Percentiles rank a stretch among this genome's conserved stretches.
Evolutionary conservation across 2,797 vertebrate genomes (phyloP).

Genomic region (Toxotes lorentzi): DNA sequence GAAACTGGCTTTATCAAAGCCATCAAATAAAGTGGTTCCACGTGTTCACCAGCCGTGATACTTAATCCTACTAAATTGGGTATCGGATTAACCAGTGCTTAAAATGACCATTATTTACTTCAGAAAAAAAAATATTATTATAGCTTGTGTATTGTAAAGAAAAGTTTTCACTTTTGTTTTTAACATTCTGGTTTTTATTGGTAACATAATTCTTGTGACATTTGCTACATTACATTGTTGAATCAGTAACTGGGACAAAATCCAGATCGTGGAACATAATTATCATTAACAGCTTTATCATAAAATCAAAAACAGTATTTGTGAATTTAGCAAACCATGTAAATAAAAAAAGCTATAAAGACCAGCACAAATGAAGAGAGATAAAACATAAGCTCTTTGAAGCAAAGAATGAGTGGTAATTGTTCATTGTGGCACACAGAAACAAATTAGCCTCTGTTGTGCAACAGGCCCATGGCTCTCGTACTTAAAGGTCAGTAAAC

Average conservation of each 20-base stretch:
- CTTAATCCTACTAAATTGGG: neutral
- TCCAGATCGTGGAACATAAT: neutral
- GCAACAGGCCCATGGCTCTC: constrained; percentile 58
- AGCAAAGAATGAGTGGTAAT: constrained; percentile 22
- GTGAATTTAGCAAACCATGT: neutral
- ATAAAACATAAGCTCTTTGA: constrained; percentile 25
- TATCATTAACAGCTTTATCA: neutral
- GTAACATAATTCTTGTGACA: neutral
- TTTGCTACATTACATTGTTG: neutral
- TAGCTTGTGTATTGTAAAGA: neutral
- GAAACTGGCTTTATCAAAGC: constrained; percentile 7
- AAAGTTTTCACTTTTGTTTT: neutral
- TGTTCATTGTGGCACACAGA: constrained; percentile 24
- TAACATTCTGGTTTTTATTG: constrained; percentile 4
- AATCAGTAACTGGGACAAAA: neutral
- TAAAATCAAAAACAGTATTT: neutral
- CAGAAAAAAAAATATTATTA: neutral
- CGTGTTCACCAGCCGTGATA: neutral
- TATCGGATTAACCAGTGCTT: neutral
- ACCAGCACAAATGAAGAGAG: neutral
- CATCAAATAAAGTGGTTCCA: constrained; percentile 23
- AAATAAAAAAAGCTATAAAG: neutral
- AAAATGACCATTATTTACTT: neutral
- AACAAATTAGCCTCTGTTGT: constrained; percentile 63
- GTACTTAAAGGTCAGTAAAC: constrained; percentile 73